A percentile compares a stretch with the other conserved stretches of the same genome.
Evolutionary conservation across 1,140 invertebrate species (phyloP).

Genomic region (Drosophila bocki): DNA sequence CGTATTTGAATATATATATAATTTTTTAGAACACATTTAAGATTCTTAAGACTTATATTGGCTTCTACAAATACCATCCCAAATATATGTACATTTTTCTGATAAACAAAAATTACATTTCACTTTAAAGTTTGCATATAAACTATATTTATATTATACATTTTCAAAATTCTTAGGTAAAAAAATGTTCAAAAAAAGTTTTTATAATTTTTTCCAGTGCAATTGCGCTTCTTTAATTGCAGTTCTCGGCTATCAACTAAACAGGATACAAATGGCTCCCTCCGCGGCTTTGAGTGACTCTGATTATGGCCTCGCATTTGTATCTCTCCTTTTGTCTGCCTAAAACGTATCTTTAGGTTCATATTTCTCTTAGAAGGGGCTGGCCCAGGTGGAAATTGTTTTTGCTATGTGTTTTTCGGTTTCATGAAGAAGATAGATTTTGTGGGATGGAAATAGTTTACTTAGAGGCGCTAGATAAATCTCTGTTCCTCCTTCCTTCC

Average conservation of each 20-base stretch:
- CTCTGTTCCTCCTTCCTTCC: not conserved
- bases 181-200: no score
- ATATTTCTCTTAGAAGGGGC: slow-evolving; percentile 64
- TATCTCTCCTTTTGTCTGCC: slow-evolving; percentile 44
- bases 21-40: not conserved
- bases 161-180: no score
- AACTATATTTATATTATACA: no score
- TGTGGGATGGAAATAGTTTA: slow-evolving; percentile 3
- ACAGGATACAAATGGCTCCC: slow-evolving; percentile 65
- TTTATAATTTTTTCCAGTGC: slow-evolving; percentile 1
- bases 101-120: no score
- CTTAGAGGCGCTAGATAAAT: slow-evolving; percentile 3
- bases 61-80: no score
- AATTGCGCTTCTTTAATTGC: slow-evolving; percentile 56
- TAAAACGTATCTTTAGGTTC: slow-evolving; percentile 68
- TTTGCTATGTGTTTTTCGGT: slow-evolving; percentile 53
- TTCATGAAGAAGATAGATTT: slow-evolving; percentile 26
- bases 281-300: slow-evolving; percentile 55
- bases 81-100: no score
- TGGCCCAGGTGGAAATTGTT: slow-evolving; percentile 51
- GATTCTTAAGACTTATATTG: not conserved
- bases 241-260: slow-evolving; percentile 65
- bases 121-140: no score
- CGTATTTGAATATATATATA: no score
- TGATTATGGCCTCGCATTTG: slow-evolving; percentile 63